These are phyloP conservation scores for Hydractinia echinata DNA, from an alignment of 30 jellyfish, hydroid and myxozoan genomes.

Conservation along the genomic window DNA sequence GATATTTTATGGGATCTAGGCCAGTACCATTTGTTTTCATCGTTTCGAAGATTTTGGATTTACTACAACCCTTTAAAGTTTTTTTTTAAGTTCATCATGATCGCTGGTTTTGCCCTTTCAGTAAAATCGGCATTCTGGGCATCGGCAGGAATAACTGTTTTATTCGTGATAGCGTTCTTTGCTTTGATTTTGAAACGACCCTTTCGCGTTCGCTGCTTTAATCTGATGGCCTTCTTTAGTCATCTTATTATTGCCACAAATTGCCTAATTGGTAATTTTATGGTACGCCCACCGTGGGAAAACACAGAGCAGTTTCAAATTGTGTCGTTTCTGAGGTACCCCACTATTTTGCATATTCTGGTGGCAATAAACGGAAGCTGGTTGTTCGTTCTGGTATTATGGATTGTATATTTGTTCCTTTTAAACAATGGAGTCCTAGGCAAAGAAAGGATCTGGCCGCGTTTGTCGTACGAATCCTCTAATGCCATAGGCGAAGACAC, in stretches of 20 bases:
- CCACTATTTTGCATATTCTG: constrained; percentile 67
- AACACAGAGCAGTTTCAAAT: constrained; percentile 60
- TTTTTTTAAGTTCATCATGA: constrained; percentile 53
- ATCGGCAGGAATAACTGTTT: constrained; percentile 56
- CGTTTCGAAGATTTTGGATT: constrained; percentile 80
- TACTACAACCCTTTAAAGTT: constrained; percentile 74
- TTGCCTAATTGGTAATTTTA: constrained; percentile 75
- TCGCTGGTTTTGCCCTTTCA: constrained; percentile 69
- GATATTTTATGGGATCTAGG: constrained; percentile 90
- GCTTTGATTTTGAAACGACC: constrained; percentile 58
- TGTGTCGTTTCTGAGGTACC: constrained; percentile 84
- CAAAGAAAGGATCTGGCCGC: constrained; percentile 73
- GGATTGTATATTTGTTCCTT: constrained; percentile 57
- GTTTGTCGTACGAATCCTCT: constrained; percentile 67
- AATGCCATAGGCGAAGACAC: constrained; percentile 79
- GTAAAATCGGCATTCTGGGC: constrained; percentile 72
- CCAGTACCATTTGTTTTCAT: constrained; percentile 81
- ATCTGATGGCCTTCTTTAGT: constrained; percentile 50
- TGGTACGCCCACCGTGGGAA: constrained; percentile 97
- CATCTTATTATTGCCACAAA: constrained; percentile 58
- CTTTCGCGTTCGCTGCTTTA: constrained; percentile 78
- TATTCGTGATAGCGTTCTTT: constrained; percentile 54
- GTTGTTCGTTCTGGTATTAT: constrained; percentile 45
- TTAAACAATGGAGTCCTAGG: constrained; percentile 56
- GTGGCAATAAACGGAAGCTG: constrained; percentile 63